phyloP scores from a whole-genome alignment of 2,113 vertebrate species.

The Ascaphus truei region DNA sequence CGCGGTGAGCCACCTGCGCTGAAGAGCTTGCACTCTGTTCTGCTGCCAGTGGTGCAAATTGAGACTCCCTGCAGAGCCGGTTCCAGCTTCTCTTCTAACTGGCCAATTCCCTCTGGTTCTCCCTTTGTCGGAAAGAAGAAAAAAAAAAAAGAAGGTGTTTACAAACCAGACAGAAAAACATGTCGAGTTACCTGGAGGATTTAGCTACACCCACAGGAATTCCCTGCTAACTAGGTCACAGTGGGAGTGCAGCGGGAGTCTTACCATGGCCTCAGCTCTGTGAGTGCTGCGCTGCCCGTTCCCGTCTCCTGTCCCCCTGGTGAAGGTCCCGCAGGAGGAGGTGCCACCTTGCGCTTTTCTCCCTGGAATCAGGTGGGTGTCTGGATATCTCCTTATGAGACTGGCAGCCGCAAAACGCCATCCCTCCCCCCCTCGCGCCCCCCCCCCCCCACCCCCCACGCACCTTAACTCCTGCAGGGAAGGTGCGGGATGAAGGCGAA shows the following conservation, averaged over 20 bases:
- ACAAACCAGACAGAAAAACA: slow-evolving; percentile 8
- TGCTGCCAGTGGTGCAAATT: neutral
- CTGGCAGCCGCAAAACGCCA: no score
- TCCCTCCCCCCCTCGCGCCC: no score
- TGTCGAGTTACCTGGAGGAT: slow-evolving; percentile 14
- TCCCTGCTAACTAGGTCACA: slow-evolving; percentile 21
- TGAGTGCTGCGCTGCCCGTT: neutral
- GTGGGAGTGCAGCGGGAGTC: neutral
- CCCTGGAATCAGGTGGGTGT: neutral
- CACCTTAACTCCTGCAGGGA: no score
- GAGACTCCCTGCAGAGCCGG: neutral
- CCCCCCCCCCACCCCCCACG: no score
- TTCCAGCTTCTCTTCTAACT: neutral
- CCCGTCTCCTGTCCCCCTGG: neutral
- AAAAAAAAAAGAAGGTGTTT: slow-evolving; percentile 17
- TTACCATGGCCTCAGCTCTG: neutral
- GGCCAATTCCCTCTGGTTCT: neutral
- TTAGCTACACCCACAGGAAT: slow-evolving; percentile 17
- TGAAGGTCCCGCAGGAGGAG: neutral
- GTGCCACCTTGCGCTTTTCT: neutral
- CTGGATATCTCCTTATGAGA: neutral
- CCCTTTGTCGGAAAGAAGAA: no score
- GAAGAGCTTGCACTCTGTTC: neutral
- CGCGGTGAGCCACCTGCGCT: no score
- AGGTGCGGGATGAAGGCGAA: no score